phyloP scores from a whole-genome alignment of 2,888 invertebrate species.

The Linnaemya tessellans region DNA sequence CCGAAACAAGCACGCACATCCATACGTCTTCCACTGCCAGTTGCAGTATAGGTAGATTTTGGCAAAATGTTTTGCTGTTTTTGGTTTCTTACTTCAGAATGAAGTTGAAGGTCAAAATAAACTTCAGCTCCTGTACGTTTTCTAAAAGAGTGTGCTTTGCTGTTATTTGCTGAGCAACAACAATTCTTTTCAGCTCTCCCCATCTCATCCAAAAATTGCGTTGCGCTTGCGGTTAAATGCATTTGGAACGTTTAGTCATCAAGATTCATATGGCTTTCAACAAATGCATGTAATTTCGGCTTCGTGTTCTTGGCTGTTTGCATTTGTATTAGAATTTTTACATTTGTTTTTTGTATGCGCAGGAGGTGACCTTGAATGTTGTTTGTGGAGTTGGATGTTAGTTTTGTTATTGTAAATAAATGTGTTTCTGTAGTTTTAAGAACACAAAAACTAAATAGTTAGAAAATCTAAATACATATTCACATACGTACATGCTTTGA shows the following conservation, averaged over 20 bases:
- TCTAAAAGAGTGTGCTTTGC: constrained; percentile 28
- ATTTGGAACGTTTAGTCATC: constrained; percentile 57
- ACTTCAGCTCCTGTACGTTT: constrained; percentile 51
- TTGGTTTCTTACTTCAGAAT: constrained; percentile 40
- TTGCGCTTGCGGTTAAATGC: constrained; percentile 66
- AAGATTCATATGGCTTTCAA: constrained; percentile 5
- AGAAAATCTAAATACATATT: not conserved
- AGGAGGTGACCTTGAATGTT: constrained; percentile 71
- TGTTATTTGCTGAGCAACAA: not conserved
- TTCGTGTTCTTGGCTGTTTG: not conserved
- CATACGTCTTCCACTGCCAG: not conserved
- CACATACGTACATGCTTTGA: not conserved
- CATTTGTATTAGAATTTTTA: not conserved
- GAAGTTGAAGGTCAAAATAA: constrained; percentile 70
- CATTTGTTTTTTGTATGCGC: constrained; percentile 48
- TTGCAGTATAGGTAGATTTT: constrained; percentile 40
- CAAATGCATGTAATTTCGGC: constrained; percentile 26
- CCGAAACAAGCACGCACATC: not conserved
- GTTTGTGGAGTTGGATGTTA: constrained; percentile 3
- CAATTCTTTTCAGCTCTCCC: not conserved
- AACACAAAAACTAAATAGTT: constrained; percentile 9
- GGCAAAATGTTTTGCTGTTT: constrained; percentile 35
- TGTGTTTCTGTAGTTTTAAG: constrained; percentile 10
- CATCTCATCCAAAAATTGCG: constrained; percentile 2
- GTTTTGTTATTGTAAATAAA: constrained; percentile 10